These are phyloP conservation scores for Phlogophora meticulosa DNA, from an alignment of 2,888 invertebrate species.

Conservation along the genomic window DNA sequence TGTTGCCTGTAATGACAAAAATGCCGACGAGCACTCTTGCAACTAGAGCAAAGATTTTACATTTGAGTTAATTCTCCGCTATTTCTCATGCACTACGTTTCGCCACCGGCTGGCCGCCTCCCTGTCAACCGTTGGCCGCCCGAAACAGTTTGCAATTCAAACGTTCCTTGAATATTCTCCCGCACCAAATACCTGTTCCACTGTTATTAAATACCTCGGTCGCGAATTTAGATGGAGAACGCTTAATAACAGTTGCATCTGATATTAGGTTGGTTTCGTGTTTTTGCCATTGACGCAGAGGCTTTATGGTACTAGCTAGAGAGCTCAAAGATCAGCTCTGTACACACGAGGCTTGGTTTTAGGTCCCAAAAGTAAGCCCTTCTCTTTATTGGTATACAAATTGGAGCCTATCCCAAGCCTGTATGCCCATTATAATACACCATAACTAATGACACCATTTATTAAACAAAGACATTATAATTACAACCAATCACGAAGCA, in stretches of 20 bases:
- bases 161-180: slow-evolving; percentile 61
- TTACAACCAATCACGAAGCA: slow-evolving; percentile 26
- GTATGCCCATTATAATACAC: not conserved
- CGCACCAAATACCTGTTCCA: slow-evolving; percentile 44
- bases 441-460: slow-evolving; percentile 13
- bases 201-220: slow-evolving; percentile 54
- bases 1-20: not conserved
- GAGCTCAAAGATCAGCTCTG: not conserved
- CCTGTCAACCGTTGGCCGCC: slow-evolving; percentile 35
- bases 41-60: not conserved
- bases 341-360: not conserved
- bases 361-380: not conserved
- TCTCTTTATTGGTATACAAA: not conserved
- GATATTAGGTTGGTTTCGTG: not conserved
- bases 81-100: slow-evolving; percentile 29
- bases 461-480: slow-evolving; percentile 29
- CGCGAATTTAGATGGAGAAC: slow-evolving; percentile 27
- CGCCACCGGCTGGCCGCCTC: not conserved
- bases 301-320: not conserved
- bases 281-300: not conserved
- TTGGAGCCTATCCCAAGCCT: not conserved
- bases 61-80: slow-evolving; percentile 22
- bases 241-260: slow-evolving; percentile 12
- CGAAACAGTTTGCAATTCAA: slow-evolving; percentile 59
- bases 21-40: too few species aligned